A percentile compares a stretch with the other conserved stretches of the same genome.
Conservation (phyloP, 1,140 invertebrate genomes). For the Drosophila santomea region DNA sequence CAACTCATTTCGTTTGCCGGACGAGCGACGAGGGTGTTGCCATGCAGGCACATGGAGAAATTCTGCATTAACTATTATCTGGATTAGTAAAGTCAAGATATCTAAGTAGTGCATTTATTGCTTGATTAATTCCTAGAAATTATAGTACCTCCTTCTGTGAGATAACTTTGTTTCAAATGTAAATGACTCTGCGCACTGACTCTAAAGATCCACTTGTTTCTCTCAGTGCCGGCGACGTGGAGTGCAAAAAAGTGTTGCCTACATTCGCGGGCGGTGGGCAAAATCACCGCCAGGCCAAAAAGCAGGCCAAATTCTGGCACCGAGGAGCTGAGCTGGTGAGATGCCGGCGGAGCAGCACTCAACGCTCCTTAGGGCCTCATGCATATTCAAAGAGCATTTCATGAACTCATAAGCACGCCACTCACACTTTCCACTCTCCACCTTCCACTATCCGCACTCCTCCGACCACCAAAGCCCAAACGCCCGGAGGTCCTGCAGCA, state of each 20-base stretch:
- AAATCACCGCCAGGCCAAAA: slow-evolving; percentile 49
- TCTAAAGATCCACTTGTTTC: not conserved
- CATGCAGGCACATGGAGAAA: slow-evolving; percentile 11
- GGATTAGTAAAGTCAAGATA: too few species aligned
- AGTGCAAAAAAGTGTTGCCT: slow-evolving; percentile 39
- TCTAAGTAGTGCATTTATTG: too few species aligned
- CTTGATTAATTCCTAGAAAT: too few species aligned
- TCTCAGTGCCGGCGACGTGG: not conserved
- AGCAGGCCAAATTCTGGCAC: slow-evolving; percentile 31
- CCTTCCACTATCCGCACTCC: not conserved
- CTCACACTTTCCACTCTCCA: slow-evolving; percentile 37
- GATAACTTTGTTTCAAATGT: too few species aligned
- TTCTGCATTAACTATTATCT: not conserved
- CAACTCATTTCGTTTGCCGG: slow-evolving; percentile 49
- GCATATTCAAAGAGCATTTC: slow-evolving; percentile 81
- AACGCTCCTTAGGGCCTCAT: slow-evolving; percentile 77
- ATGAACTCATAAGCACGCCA: slow-evolving; percentile 80
- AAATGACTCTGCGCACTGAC: not conserved
- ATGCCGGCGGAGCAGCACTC: slow-evolving; percentile 61
- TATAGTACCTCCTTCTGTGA: too few species aligned
- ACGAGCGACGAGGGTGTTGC: slow-evolving; percentile 4
- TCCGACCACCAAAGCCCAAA: not conserved
- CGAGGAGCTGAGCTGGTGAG: slow-evolving; percentile 3
- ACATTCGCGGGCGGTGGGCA: slow-evolving; percentile 39
- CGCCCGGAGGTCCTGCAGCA: slow-evolving; percentile 20